Evolutionary conservation across 2,888 invertebrate genomes (phyloP).

Genomic region (Mechanitis messenoides): DNA sequence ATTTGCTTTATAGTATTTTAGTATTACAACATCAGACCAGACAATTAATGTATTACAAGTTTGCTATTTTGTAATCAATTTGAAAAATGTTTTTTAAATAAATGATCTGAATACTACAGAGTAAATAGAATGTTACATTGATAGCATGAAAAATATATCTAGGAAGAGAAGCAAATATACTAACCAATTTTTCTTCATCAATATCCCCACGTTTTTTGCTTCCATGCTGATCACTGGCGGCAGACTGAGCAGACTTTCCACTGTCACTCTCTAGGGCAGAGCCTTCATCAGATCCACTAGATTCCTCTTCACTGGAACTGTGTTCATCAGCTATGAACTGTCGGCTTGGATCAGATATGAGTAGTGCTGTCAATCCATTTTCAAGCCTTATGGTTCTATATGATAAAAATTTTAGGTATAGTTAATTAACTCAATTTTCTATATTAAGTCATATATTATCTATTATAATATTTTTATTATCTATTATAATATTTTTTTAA

Average conservation of each 20-base stretch:
- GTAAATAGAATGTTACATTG: too few species aligned
- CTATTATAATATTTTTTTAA: not conserved
- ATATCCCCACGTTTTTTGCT: slow-evolving; percentile 47
- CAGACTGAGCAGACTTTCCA: slow-evolving; percentile 52
- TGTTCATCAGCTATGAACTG: slow-evolving; percentile 40
- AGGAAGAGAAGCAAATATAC: slow-evolving; percentile 24
- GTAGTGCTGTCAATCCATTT: slow-evolving; percentile 83
- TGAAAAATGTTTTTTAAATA: too few species aligned
- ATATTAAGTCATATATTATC: too few species aligned
- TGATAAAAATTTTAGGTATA: slow-evolving; percentile 17
- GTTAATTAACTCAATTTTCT: too few species aligned
- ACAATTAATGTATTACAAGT: not conserved
- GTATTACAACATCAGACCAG: not conserved
- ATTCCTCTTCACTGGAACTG: slow-evolving; percentile 56
- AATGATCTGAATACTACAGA: too few species aligned
- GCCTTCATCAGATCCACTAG: slow-evolving; percentile 49
- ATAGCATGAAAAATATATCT: not conserved
- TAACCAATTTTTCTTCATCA: slow-evolving; percentile 70
- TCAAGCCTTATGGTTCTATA: slow-evolving; percentile 78
- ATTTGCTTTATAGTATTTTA: slow-evolving; percentile 14
- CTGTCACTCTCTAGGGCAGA: slow-evolving; percentile 65
- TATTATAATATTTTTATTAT: too few species aligned
- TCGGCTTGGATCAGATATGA: slow-evolving; percentile 80
- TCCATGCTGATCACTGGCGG: slow-evolving; percentile 56
- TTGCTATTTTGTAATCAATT: too few species aligned